A percentile compares a stretch with the other conserved stretches of the same genome.
Conservation (phyloP, 2,888 invertebrate species). For the Ennomos fuscantarius region DNA sequence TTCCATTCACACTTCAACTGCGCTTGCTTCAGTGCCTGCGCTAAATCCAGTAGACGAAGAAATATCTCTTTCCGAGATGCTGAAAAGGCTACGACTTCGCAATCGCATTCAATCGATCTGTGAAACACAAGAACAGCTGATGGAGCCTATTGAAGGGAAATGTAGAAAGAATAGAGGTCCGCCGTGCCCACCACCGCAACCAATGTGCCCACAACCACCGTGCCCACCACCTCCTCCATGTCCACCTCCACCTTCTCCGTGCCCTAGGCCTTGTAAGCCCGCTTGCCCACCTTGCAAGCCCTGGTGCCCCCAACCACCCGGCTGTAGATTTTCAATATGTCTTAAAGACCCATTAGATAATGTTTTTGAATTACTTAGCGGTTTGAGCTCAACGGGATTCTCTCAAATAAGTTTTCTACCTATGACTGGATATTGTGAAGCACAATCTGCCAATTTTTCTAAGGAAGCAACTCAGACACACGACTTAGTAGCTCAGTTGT, state of each 20-base stretch:
- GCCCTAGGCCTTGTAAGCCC: conserved; percentile 39
- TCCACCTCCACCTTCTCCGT: conserved; percentile 37
- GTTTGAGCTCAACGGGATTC: too few species aligned
- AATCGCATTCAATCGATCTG: conserved; percentile 38
- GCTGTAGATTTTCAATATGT: too few species aligned
- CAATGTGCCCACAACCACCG: conserved; percentile 42
- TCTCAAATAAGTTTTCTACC: too few species aligned
- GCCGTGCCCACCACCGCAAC: conserved; percentile 43
- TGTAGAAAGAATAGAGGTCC: conserved; percentile 39
- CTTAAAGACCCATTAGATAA: conserved; percentile 33
- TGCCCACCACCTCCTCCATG: conserved; percentile 40
- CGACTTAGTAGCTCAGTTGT: conserved; percentile 28
- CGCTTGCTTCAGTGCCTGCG: conserved; percentile 35
- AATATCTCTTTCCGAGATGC: conserved; percentile 56
- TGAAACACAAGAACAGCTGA: conserved; percentile 20
- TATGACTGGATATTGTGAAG: too few species aligned
- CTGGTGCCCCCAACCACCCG: conserved; percentile 14
- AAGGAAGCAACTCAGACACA: conserved; percentile 28
- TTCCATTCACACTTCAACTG: conserved; percentile 3
- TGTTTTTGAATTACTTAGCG: too few species aligned
- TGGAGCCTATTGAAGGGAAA: conserved; percentile 39
- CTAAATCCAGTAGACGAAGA: conserved; percentile 19
- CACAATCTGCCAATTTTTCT: neutral
- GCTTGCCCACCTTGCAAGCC: conserved; percentile 23
- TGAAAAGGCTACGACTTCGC: conserved; percentile 55